These are phyloP conservation scores for Pachycephala philippinensis DNA, from an alignment of 2,113 vertebrate species.

Conservation along the genomic window DNA sequence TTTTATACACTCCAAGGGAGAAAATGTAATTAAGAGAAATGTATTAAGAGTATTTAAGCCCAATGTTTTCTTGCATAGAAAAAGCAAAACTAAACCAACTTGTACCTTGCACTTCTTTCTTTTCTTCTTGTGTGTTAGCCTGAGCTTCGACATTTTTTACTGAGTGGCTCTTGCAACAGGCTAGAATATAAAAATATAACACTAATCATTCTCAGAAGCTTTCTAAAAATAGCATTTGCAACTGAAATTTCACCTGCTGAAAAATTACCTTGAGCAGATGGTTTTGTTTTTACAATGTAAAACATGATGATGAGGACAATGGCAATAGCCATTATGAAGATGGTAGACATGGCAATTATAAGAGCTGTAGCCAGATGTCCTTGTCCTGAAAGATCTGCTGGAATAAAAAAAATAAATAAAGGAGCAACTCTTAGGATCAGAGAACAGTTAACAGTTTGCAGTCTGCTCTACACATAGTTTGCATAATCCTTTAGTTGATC, in stretches of 20 bases:
- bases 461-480: not conserved
- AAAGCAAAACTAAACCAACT: not conserved
- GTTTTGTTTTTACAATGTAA: slow-evolving; percentile 95
- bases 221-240: not conserved
- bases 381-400: slow-evolving; percentile 86
- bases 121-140: slow-evolving; percentile 87
- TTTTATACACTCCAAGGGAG: not conserved
- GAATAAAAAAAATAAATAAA: not conserved
- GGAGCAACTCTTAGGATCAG: not conserved
- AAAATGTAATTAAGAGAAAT: not conserved
- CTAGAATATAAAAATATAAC: slow-evolving; percentile 65
- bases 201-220: not conserved
- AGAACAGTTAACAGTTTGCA: not conserved
- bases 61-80: not conserved
- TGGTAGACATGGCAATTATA: slow-evolving; percentile 98
- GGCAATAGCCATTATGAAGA: slow-evolving; percentile 98
- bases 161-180: slow-evolving; percentile 88
- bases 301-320: slow-evolving; percentile 98
- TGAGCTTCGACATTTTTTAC: slow-evolving; percentile 89
- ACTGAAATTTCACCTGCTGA: not conserved
- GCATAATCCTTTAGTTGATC: not conserved
- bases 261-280: slow-evolving; percentile 85
- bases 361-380: slow-evolving; percentile 95
- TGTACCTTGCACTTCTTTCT: slow-evolving; percentile 91
- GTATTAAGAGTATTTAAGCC: not conserved